These are phyloP conservation scores for Euborellia annulipes DNA, from an alignment of 1,140 invertebrate species.

Conservation along the genomic window DNA sequence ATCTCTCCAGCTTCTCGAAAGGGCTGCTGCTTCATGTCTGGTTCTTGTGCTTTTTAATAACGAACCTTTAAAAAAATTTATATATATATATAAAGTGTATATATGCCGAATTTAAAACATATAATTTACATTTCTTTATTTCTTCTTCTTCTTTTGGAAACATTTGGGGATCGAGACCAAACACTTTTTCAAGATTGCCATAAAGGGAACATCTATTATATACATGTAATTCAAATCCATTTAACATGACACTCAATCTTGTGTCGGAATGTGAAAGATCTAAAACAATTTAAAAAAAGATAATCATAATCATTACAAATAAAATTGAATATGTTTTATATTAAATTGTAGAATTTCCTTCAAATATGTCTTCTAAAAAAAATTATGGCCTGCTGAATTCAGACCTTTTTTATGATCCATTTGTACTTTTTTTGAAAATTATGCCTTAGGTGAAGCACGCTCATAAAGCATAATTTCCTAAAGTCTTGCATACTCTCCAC, in stretches of 20 bases:
- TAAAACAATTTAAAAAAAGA: constrained; percentile 29
- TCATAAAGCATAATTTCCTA: no score
- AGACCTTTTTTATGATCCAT: no score
- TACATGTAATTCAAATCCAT: constrained; percentile 90
- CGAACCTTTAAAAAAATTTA: constrained; percentile 3
- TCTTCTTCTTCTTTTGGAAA: constrained; percentile 42
- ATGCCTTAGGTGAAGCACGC: no score
- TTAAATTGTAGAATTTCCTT: neutral
- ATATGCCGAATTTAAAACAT: no score
- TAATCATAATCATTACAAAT: neutral
- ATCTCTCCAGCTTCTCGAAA: constrained; percentile 80
- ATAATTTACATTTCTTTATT: constrained; percentile 32
- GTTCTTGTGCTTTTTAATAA: constrained; percentile 21
- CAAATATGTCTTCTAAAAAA: neutral
- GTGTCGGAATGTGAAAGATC: constrained; percentile 93
- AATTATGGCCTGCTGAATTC: no score
- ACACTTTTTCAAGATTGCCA: constrained; percentile 71
- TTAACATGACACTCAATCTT: constrained; percentile 80
- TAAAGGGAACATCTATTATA: constrained; percentile 89
- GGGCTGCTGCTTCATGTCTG: constrained; percentile 28
- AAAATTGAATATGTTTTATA: no score
- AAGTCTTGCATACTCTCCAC: no score
- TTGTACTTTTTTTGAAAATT: no score
- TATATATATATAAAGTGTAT: neutral
- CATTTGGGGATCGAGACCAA: constrained; percentile 66